These are phyloP conservation scores for Plumapathes pennacea DNA, from an alignment of 92 coral and sea anemone genomes.

Conservation along the genomic window DNA sequence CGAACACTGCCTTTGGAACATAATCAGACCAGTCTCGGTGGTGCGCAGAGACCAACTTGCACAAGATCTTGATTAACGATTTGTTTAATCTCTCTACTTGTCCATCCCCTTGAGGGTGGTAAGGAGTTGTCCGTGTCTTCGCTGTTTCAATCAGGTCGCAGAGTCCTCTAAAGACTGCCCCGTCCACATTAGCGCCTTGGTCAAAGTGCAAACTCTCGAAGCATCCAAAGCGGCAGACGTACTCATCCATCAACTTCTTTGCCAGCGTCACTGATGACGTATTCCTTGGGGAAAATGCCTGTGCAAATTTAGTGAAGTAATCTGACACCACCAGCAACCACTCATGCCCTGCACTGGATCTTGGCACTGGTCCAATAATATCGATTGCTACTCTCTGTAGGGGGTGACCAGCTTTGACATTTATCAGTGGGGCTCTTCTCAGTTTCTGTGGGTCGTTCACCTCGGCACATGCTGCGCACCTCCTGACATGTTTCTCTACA, in stretches of 20 bases:
- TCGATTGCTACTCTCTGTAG: conserved; percentile 38
- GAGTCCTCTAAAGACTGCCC: conserved; percentile 25
- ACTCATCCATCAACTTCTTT: conserved; percentile 33
- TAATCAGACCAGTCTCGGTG: conserved; percentile 28
- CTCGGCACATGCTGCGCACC: conserved; percentile 41
- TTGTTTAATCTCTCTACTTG: conserved; percentile 30
- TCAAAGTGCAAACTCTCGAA: conserved; percentile 22
- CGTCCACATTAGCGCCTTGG: conserved; percentile 20
- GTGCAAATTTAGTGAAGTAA: conserved; percentile 41
- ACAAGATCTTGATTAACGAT: conserved; percentile 19
- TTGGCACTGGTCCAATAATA: conserved; percentile 32
- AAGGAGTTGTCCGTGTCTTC: conserved; percentile 25
- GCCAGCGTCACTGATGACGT: conserved; percentile 23
- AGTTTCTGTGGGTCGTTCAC: conserved; percentile 22
- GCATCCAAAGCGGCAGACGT: conserved; percentile 28
- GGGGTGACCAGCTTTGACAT: conserved; percentile 37
- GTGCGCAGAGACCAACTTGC: conserved; percentile 22
- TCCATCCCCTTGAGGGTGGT: conserved; percentile 25
- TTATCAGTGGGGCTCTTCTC: conserved; percentile 20
- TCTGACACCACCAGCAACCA: conserved; percentile 55
- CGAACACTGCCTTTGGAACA: conserved; percentile 17
- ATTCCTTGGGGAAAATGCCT: conserved; percentile 30
- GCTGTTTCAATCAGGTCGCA: conserved; percentile 23
- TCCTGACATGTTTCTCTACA: conserved; percentile 11
- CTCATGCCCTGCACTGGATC: conserved; percentile 28